A percentile compares a stretch with the other conserved stretches of the same genome.
Conservation (phyloP, 2,113 vertebrate genomes). For the Vombatus ursinus region DNA sequence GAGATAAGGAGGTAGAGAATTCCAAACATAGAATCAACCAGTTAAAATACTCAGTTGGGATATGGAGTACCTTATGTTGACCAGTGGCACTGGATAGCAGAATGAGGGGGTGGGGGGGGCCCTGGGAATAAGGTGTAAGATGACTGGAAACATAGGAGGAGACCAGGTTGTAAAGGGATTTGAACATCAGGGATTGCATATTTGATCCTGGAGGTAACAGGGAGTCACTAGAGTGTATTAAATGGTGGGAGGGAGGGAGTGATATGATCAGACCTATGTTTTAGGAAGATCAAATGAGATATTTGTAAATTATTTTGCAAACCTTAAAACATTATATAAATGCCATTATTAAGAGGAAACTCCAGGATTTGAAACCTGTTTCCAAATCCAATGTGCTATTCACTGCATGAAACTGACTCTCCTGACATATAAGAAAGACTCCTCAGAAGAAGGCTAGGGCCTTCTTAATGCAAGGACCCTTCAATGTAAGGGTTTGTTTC, state of each 20-base stretch:
- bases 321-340: neutral
- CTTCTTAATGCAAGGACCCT: neutral
- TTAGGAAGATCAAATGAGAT: neutral
- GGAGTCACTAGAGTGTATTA: neutral
- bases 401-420: neutral
- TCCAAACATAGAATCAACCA: neutral
- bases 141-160: neutral
- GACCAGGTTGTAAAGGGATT: neutral
- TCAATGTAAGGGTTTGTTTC: neutral
- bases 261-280: neutral
- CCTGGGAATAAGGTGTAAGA: neutral
- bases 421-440: neutral
- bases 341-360: neutral
- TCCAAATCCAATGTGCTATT: neutral
- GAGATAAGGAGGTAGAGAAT: neutral
- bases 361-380: neutral
- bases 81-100: neutral
- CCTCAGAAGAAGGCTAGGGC: neutral
- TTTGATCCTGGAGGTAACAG: neutral
- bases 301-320: neutral
- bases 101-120: too few relatives aligned
- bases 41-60: neutral
- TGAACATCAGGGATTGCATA: neutral
- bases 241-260: neutral
- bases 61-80: neutral